These are phyloP conservation scores for Heliothis peltigera DNA, from an alignment of 2,888 invertebrate genomes.

Conservation along the genomic window DNA sequence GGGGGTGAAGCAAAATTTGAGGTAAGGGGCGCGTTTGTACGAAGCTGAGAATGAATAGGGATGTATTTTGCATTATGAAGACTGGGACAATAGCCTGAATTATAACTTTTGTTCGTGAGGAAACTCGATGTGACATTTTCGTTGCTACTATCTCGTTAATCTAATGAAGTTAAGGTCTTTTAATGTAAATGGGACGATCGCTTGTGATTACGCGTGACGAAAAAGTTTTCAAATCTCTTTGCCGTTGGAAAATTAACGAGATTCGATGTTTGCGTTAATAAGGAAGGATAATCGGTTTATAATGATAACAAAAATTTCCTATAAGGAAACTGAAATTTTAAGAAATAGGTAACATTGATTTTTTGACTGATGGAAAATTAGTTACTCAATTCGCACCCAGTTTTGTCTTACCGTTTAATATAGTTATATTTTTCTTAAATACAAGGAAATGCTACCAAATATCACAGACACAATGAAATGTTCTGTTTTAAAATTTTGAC, in stretches of 20 bases:
- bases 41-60: constrained; percentile 83
- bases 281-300: constrained; percentile 16
- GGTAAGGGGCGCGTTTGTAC: constrained; percentile 83
- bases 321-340: background rate
- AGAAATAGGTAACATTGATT: background rate
- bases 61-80: constrained; percentile 83
- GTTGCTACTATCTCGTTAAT: constrained; percentile 66
- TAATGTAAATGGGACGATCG: constrained; percentile 50
- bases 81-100: constrained; percentile 77
- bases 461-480: too few relatives aligned
- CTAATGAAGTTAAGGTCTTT: constrained; percentile 69
- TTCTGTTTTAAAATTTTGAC: too few relatives aligned
- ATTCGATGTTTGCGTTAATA: background rate
- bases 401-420: too few relatives aligned
- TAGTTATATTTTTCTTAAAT: too few relatives aligned
- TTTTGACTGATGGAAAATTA: background rate
- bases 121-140: constrained; percentile 74
- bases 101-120: constrained; percentile 77
- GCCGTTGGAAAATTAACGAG: background rate
- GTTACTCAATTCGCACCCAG: background rate
- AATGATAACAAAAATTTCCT: constrained; percentile 1
- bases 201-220: constrained; percentile 22
- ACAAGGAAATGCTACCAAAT: too few relatives aligned
- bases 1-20: constrained; percentile 81
- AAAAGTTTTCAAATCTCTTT: constrained; percentile 24